Base-by-base conservation (phyloP, 2,797 vertebrate genomes). In the Rhinatrema bivittatum region DNA sequence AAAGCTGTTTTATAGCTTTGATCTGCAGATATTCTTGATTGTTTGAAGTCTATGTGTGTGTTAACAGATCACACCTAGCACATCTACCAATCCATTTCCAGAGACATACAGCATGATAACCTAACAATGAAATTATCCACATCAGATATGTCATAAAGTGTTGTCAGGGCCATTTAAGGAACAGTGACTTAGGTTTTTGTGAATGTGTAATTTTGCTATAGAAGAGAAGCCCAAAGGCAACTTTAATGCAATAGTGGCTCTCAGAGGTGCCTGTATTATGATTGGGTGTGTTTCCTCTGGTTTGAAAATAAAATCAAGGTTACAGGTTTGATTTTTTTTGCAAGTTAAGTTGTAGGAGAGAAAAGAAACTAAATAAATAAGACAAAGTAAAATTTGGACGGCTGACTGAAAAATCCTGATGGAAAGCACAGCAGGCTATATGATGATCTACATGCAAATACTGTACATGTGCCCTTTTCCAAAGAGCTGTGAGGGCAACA, bases 261-360 rank as follows among this genome's bases (percentile, higher is more conserved):
- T 9, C 7, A 5, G 2, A 12, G 26, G 8, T 52, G 40, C 40
- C 51, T 53, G 46, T 60, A 29, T 63, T 56, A 12, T 23, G 9
- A 1, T 54, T 62, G 52, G 50, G 19, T 64, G 48, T 73, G 55
- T 49, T 54, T 65, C 51, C 53, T 68, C 44, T 39, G 55, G 55
- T 36, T 11, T 54, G 60, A 62, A 72, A 72, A 53, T 22, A 36
- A 50, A 39, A n/a, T n/a, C n/a, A n/a, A n/a, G n/a, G n/a, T n/a
- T n/a, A n/a, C n/a, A n/a, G n/a, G n/a, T n/a, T n/a, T n/a, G n/a
- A n/a, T n/a, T n/a, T n/a, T n/a, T n/a, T n/a, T n/a, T n/a, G n/a
- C n/a, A n/a, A n/a, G n/a, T n/a, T n/a, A n/a, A n/a, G n/a, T n/a
- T n/a, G n/a, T n/a, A n/a, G n/a, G n/a, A n/a, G n/a, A n/a, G n/a